Evolutionary conservation across 2,888 invertebrate genomes (phyloP).

Genomic region (Gisinianus flammeolus): DNA sequence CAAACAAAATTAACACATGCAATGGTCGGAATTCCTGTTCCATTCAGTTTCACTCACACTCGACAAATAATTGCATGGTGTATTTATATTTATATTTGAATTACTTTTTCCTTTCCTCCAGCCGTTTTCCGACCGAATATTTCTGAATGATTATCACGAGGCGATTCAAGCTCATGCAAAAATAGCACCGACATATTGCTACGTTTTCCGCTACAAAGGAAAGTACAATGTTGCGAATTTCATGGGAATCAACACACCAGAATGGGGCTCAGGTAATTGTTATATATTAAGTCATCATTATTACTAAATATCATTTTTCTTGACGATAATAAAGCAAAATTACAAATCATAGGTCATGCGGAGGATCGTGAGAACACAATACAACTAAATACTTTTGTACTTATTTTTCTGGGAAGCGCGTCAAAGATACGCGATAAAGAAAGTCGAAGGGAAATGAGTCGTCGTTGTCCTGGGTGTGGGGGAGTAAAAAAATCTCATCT

Average conservation of each 20-base stretch:
- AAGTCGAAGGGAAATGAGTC: too few relatives aligned
- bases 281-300: neutral
- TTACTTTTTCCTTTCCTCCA: neutral
- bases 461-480: too few relatives aligned
- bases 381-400: too few relatives aligned
- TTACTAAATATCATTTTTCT: too few relatives aligned
- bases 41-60: neutral
- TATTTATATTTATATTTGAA: neutral
- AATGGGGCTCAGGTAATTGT: slow-evolving; percentile 50
- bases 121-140: slow-evolving; percentile 49
- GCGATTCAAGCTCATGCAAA: slow-evolving; percentile 53
- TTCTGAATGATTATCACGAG: slow-evolving; percentile 46
- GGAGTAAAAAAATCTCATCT: too few relatives aligned
- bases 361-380: too few relatives aligned
- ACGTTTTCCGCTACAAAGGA: slow-evolving; percentile 42
- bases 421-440: too few relatives aligned
- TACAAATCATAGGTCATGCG: too few relatives aligned
- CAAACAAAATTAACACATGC: neutral
- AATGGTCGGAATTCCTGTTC: neutral
- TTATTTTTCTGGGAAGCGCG: neutral
- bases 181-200: slow-evolving; percentile 55
- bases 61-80: too few relatives aligned
- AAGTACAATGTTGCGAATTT: slow-evolving; percentile 55
- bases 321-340: too few relatives aligned
- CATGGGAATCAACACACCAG: slow-evolving; percentile 47